Evolutionary conservation across 1,140 invertebrate genomes (phyloP).

Genomic region (Drosophila lacertosa): DNA sequence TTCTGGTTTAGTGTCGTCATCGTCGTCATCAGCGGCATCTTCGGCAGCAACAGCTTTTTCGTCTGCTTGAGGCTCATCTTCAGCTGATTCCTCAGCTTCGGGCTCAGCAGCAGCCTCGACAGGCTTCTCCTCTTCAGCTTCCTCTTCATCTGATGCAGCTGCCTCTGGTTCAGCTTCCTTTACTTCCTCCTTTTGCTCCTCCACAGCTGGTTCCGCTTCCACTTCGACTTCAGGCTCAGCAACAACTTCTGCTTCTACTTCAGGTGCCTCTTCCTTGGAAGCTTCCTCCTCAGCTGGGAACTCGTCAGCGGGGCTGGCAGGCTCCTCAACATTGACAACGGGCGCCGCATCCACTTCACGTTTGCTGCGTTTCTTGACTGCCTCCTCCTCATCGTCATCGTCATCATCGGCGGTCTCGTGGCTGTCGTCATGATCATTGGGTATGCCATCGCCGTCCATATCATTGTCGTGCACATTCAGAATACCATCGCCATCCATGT

Average conservation of each 20-base stretch:
- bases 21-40: conserved; percentile 56
- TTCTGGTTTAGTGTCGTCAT: conserved; percentile 85
- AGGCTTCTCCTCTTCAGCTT: conserved; percentile 63
- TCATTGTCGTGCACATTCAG: conserved; percentile 79
- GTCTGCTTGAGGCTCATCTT: conserved; percentile 42
- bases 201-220: conserved; percentile 35
- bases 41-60: conserved; percentile 48
- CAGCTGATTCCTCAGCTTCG: conserved; percentile 36
- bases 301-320: conserved; percentile 83
- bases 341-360: conserved; percentile 82
- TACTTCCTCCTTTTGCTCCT: conserved; percentile 39
- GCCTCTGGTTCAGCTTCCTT: conserved; percentile 33
- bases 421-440: conserved; percentile 70
- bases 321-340: conserved; percentile 49
- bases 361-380: conserved; percentile 71
- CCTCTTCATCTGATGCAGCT: conserved; percentile 46
- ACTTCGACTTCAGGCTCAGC: conserved; percentile 31
- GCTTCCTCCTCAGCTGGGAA: conserved; percentile 71
- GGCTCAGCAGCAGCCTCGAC: conserved; percentile 43
- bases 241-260: conserved; percentile 39
- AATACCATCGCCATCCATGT: conserved; percentile 74
- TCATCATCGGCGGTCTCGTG: conserved; percentile 42
- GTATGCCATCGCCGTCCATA: conserved; percentile 83
- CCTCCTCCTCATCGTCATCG: conserved; percentile 58
- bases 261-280: conserved; percentile 54